Evolutionary conservation across 2,888 invertebrate species (phyloP).

Genomic region (Leucoma salicis): DNA sequence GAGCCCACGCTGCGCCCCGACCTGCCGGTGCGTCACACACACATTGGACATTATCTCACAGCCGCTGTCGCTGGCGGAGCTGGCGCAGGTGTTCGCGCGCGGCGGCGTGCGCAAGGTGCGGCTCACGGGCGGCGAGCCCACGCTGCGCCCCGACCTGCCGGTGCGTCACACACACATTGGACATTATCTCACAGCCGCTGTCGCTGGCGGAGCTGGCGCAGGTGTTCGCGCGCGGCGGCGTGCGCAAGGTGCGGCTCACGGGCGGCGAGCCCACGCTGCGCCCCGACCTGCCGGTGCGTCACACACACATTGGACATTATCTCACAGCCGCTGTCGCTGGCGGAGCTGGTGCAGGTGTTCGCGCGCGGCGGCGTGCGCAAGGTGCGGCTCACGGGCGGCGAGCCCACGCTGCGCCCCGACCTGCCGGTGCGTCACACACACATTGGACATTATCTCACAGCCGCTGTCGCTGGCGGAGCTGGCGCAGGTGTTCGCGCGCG

Average conservation of each 20-base stretch:
- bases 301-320: too few species aligned
- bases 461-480: constrained; percentile 90
- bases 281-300: constrained; percentile 90
- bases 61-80: constrained; percentile 88
- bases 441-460: too few species aligned
- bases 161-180: too few species aligned
- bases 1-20: constrained; percentile 97
- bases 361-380: constrained; percentile 94
- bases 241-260: constrained; percentile 96
- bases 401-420: constrained; percentile 96
- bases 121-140: constrained; percentile 98
- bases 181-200: too few species aligned
- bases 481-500: constrained; percentile 90
- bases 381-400: constrained; percentile 97
- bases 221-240: constrained; percentile 94
- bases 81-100: constrained; percentile 92
- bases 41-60: too few species aligned
- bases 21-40: too few species aligned
- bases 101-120: constrained; percentile 96
- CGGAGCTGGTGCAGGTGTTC: constrained; percentile 94
- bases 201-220: constrained; percentile 91
- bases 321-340: constrained; percentile 85
- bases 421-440: too few species aligned
- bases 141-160: constrained; percentile 92
- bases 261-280: constrained; percentile 98